Conservation (phyloP, 2,888 invertebrate genomes). For the Iphiclides podalirius region DNA sequence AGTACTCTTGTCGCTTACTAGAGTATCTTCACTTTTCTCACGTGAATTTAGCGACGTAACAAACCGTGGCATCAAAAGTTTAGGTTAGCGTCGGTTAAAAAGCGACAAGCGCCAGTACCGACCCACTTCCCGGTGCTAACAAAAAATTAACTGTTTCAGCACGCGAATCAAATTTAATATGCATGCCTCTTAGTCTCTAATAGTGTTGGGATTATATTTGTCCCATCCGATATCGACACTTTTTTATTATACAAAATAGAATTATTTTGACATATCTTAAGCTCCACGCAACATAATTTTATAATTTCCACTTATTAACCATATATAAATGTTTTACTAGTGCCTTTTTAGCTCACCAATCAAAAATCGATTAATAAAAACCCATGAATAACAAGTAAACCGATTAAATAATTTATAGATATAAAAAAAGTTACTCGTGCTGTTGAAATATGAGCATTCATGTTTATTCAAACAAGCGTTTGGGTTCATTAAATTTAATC, state of each 20-base stretch:
- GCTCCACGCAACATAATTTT: no score
- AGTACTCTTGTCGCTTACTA: no score
- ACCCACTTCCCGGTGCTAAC: constrained; percentile 38
- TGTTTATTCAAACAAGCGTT: neutral
- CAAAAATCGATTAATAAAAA: no score
- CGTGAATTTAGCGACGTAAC: constrained; percentile 35
- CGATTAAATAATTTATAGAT: no score
- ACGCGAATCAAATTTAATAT: constrained; percentile 52
- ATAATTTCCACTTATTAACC: no score
- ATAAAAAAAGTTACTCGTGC: no score
- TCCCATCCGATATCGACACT: constrained; percentile 6
- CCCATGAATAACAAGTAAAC: no score
- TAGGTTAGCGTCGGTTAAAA: constrained; percentile 40
- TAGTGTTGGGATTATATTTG: constrained; percentile 33
- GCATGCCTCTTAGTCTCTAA: constrained; percentile 42
- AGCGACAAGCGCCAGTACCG: constrained; percentile 35
- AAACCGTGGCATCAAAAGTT: constrained; percentile 38
- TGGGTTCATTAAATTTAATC: constrained; percentile 26
- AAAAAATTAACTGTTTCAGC: constrained; percentile 47
- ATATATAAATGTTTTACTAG: neutral
- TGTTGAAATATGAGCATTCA: neutral
- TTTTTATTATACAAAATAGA: no score
- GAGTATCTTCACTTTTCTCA: constrained; percentile 12
- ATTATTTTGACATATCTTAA: no score
- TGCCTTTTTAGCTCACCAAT: neutral